Base-by-base conservation (phyloP, 1,140 invertebrate genomes). In the Vollenhovia emeryi region DNA sequence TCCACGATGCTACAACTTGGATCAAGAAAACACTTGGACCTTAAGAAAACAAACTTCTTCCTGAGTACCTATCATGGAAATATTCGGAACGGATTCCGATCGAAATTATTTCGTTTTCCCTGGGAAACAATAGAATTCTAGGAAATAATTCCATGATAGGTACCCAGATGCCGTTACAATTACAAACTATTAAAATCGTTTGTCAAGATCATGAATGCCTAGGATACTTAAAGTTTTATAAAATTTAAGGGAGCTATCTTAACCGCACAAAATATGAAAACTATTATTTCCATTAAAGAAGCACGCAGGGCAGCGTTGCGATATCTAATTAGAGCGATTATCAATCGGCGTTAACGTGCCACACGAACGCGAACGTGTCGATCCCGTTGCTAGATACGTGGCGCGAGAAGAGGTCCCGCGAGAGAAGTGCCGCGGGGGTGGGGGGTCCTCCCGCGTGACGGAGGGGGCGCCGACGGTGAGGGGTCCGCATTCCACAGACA, bases 401-500 rank as follows among this genome's bases (percentile, higher is more conserved):
- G 80, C 59, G 52, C 52, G 86, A 76, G 78, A 57, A 74, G 64
- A 71, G 40, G 40, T 36, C 18, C n/a, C 40, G 80, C 68, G 82
- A 48, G 73, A 78, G 88, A 86, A 87, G 88, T 30, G 84, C 85
- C 86, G 79, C 64, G 87, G 87, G 78, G 87, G 84, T 86, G 84
- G 75, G 84, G 79, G 75, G 76, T 76, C 87, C 3, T 76, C 89
- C 7, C 43, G n/a, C 43, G 90, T 79, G 89, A 80, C 88, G 76
- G 75, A 86, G 88, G 85, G 73, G 87, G 78, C 82, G 83, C 74
- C 87, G 86, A 90, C 76, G 91, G 93, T 91, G 93, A 94, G 94
- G 94, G 92, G 92, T 93, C 93, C 94, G 93, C 94, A 95, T 95
- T 95, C 94, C 94, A 94, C 93, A 93, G 94, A 94, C 94, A 94